A percentile compares a stretch with the other conserved stretches of the same genome.
Evolutionary conservation across 2,113 vertebrate species (phyloP).

Genomic region (Alectura lathami): DNA sequence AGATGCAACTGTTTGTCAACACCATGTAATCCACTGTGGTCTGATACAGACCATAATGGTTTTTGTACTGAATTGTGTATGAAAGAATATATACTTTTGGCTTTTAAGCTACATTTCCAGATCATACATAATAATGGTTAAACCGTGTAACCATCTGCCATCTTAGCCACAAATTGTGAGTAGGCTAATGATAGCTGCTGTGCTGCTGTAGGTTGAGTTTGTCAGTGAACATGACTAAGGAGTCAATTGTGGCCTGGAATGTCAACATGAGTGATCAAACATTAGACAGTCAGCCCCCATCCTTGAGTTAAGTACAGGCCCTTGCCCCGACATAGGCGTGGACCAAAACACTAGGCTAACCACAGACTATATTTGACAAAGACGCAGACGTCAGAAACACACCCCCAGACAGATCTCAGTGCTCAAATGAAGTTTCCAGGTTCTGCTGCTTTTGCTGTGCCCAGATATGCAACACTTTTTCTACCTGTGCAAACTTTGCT

Average conservation of each 20-base stretch:
- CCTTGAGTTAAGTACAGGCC: not conserved
- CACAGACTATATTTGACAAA: not conserved
- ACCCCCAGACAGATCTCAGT: not conserved
- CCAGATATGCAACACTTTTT: not conserved
- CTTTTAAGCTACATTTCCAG: not conserved
- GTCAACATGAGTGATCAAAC: conserved; percentile 29
- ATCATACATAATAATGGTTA: not conserved
- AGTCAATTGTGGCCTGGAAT: not conserved
- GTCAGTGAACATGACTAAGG: conserved; percentile 44
- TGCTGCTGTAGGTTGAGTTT: not conserved
- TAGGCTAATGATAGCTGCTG: conserved; percentile 12
- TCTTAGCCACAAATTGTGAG: conserved; percentile 20
- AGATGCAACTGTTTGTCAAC: not conserved
- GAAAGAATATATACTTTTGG: not conserved
- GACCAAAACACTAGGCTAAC: not conserved
- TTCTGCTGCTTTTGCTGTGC: not conserved
- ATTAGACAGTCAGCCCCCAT: not conserved
- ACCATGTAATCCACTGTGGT: not conserved
- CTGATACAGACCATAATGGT: not conserved
- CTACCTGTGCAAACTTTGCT: not conserved
- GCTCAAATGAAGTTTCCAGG: not conserved
- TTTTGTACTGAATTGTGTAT: not conserved
- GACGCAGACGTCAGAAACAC: not conserved
- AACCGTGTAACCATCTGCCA: not conserved
- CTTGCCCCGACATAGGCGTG: not conserved